Evolutionary conservation across 2,888 invertebrate species (phyloP).

Genomic region (Trissolcus brochymenae): DNA sequence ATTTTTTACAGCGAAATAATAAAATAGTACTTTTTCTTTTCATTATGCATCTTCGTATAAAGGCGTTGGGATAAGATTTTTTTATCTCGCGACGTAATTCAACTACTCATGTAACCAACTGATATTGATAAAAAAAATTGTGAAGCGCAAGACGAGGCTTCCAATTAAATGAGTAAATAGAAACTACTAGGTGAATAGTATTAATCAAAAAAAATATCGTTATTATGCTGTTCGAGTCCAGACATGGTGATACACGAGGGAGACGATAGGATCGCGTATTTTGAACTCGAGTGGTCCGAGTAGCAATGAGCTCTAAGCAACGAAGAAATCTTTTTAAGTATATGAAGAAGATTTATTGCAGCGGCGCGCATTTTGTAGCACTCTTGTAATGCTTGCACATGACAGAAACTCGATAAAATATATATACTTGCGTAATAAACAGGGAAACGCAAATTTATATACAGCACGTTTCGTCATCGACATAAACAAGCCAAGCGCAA

Average conservation of each 20-base stretch:
- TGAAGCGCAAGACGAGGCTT: slow-evolving; percentile 16
- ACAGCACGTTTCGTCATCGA: slow-evolving; percentile 34
- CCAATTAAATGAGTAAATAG: slow-evolving; percentile 37
- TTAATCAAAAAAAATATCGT: slow-evolving; percentile 62
- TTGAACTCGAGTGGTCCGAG: slow-evolving; percentile 16
- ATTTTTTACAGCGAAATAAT: too few relatives aligned
- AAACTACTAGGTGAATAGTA: slow-evolving; percentile 61
- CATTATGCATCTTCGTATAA: too few relatives aligned
- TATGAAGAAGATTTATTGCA: slow-evolving; percentile 61
- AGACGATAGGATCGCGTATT: slow-evolving; percentile 19
- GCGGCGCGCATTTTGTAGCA: slow-evolving; percentile 40
- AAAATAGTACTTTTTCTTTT: too few relatives aligned
- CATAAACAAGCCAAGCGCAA: slow-evolving; percentile 26
- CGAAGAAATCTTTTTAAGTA: slow-evolving; percentile 58
- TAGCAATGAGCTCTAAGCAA: slow-evolving; percentile 24
- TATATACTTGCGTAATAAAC: slow-evolving; percentile 65
- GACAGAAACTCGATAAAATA: slow-evolving; percentile 72
- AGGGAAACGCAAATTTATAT: slow-evolving; percentile 69
- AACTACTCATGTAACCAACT: slow-evolving; percentile 17
- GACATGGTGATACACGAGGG: slow-evolving; percentile 39
- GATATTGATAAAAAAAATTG: slow-evolving; percentile 9
- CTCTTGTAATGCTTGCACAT: slow-evolving; percentile 61
- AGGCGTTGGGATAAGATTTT: not conserved
- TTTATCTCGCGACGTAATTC: slow-evolving; percentile 13
- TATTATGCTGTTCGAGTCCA: slow-evolving; percentile 40